These are phyloP conservation scores for Chromobotia macracanthus DNA, from an alignment of 2,797 vertebrate genomes.

Conservation along the genomic window DNA sequence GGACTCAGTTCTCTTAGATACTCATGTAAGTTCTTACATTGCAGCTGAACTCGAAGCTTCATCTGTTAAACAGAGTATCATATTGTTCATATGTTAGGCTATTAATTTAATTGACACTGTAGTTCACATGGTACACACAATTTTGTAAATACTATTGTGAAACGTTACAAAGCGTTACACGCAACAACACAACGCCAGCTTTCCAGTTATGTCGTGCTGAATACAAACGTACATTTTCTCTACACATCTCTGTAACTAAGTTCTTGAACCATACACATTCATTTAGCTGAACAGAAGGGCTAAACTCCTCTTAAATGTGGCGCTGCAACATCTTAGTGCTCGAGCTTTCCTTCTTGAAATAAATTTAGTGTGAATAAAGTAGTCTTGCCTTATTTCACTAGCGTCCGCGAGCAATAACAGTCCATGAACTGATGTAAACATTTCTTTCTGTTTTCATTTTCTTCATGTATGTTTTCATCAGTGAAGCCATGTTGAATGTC, in stretches of 20 bases:
- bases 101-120: no score
- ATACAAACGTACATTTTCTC: no score
- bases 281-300: no score
- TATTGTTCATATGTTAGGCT: background rate
- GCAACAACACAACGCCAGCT: background rate
- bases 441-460: background rate
- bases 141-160: no score
- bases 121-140: no score
- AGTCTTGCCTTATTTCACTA: background rate
- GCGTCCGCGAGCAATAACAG: background rate
- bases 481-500: constrained; percentile 49
- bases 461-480: no score
- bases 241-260: no score
- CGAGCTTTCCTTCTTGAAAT: no score
- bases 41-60: constrained; percentile 86
- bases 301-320: no score
- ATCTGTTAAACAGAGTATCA: constrained; percentile 58
- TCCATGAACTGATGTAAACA: background rate
- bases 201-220: no score
- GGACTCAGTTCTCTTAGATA: constrained; percentile 86
- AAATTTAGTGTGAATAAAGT: background rate
- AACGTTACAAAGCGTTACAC: background rate
- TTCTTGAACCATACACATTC: no score
- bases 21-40: constrained; percentile 90
- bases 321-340: no score